Evolutionary conservation across 2,113 vertebrate genomes (phyloP).

Genomic region (Candoia aspera): DNA sequence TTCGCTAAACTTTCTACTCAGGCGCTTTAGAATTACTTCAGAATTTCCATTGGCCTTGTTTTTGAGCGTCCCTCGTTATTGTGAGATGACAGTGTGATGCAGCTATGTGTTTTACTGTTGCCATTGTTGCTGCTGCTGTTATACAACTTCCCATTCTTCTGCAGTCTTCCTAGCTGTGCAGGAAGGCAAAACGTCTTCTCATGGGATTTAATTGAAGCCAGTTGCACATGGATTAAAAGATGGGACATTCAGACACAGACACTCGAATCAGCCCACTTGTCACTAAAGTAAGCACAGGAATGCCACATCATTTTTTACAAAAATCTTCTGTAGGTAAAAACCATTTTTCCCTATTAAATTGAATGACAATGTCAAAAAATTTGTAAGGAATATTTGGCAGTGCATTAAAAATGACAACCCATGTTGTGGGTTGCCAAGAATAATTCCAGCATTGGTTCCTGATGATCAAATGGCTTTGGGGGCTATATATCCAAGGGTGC

Average conservation of each 20-base stretch:
- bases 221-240: not conserved
- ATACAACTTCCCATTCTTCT: not conserved
- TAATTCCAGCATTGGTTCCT: not conserved
- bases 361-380: not conserved
- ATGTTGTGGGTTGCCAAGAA: not conserved
- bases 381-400: not conserved
- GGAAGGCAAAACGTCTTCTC: not conserved
- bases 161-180: not conserved
- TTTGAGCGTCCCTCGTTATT: not conserved
- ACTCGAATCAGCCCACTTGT: not conserved
- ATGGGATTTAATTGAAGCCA: not conserved
- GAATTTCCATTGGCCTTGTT: not conserved
- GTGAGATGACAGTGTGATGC: not conserved
- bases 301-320: not conserved
- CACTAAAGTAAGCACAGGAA: not conserved
- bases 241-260: not conserved
- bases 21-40: not conserved
- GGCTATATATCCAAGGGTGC: not conserved
- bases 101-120: not conserved
- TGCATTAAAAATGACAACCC: not conserved
- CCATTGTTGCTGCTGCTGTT: not conserved
- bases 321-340: not conserved
- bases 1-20: not conserved
- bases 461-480: not conserved
- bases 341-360: not conserved